A percentile compares a stretch with the other conserved stretches of the same genome.
Conservation (phyloP, 2,113 vertebrate species). For the Gymnogyps californianus region DNA sequence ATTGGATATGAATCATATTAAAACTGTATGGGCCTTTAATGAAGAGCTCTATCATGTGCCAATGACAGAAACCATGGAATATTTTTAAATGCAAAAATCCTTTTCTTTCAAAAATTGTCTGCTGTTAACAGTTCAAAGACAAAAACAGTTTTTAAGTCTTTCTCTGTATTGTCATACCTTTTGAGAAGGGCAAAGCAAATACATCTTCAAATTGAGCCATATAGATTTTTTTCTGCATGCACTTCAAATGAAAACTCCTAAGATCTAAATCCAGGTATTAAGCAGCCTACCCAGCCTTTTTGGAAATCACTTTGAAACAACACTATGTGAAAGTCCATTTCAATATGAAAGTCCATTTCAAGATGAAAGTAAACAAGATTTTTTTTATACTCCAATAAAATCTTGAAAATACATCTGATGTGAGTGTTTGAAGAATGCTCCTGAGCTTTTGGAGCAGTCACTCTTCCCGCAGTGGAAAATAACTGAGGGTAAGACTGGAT, state of each 20-base stretch:
- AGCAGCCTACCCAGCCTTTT: conserved; percentile 25
- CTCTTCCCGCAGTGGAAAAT: neutral
- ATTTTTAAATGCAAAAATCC: conserved; percentile 17
- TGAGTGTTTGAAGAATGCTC: neutral
- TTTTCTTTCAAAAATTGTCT: conserved; percentile 8
- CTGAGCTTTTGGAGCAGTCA: neutral
- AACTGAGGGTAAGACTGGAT: neutral
- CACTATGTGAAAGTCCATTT: conserved; percentile 28
- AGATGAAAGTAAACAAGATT: neutral
- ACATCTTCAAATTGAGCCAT: conserved; percentile 26
- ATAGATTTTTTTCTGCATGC: neutral
- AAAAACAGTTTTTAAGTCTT: neutral
- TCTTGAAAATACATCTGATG: conserved; percentile 31
- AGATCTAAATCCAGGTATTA: neutral
- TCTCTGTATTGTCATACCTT: conserved; percentile 28
- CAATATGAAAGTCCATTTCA: neutral
- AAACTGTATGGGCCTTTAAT: conserved; percentile 48
- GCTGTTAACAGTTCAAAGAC: neutral
- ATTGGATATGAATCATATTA: conserved; percentile 62
- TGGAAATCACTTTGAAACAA: conserved; percentile 29
- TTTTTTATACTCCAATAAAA: conserved; percentile 10
- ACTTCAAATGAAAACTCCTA: neutral
- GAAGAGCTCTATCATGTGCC: conserved; percentile 36
- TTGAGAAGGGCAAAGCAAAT: conserved; percentile 14
- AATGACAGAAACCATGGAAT: conserved; percentile 54